Base-by-base conservation (phyloP, 2,888 invertebrate species). In the Mylabris sibirica region DNA sequence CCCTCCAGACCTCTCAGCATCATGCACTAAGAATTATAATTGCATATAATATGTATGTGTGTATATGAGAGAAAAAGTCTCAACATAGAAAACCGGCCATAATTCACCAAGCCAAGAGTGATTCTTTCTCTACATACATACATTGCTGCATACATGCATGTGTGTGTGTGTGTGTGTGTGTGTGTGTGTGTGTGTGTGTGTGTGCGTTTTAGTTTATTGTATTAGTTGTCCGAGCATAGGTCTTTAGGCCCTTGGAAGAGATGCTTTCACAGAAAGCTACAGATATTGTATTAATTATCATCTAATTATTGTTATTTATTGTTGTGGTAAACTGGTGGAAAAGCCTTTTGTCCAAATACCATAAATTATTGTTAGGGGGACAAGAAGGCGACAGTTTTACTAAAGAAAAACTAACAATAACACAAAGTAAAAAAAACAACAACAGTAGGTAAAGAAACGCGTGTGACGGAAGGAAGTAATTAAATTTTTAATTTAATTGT, bases 11-110 rank as follows among this genome's bases (percentile, higher is more conserved):
- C 77, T 76, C 77, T 75, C 73, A 76, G 80, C 82, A 82, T 82
- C 83, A 81, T 83, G 82, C 84, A 83, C 82, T 78, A 80, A 80
- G 83, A 84, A 84, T 84, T 84, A 84, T 84, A 84, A 84, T 84
- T 84, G 83, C 84, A 83, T 84, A 83, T 83, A 82, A 84, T 84
- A 83, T 83, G 82, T 82, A 81, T 80, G 81, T 80, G 78, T 80
- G 79, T 80, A 78, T 81, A 73, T 80, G 73, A 76, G 78, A 76
- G 77, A 73, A 71, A 70, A 71, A 70, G 72, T 64, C 68, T 61
- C 62, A 76, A 74, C 69, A 69, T 68, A 68, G 69, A 70, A 64
- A 68, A 69, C 69, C 75, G 75, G 77, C 80, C 80, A 81, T 81
- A 81, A 80, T 78, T 82, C 82, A 81, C 80, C 74, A 72, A 74